Base-by-base conservation (phyloP, 2,113 vertebrate species). In the Xiphophorus maculatus region DNA sequence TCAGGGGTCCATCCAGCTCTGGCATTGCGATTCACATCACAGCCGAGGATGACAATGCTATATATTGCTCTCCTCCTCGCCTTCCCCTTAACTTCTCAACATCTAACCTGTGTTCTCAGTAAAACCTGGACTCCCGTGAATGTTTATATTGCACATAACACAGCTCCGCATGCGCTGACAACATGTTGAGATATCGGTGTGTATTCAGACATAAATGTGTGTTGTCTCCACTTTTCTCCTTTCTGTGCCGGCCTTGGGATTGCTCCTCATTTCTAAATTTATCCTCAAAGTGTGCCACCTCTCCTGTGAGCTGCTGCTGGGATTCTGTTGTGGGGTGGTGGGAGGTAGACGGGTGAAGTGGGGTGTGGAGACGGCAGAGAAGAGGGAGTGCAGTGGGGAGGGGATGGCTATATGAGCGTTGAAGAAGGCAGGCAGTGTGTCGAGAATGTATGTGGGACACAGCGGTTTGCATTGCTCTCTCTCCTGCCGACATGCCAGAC, bases 211-310 rank as follows among this genome's bases (percentile, higher is more conserved):
- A 71, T 74, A 81, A 63, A 33, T 71, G 82, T 82, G 79, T 81
- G 69, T 81, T 87, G 74, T 88, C 79, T 90, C 76, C 44, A 61
- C 76, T 84, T 74, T 72, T 62, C 69, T 86, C 70, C 86, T 76
- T 83, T 81, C 81, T 77, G 82, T 80, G 80, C 78, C 77, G 91
- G 93, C 92, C 93, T 90, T 82, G 88, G 91, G 94, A 95, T 95
- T 93, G 92, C 84, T 94, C 93, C 87, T 95, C 92, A 88, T 93
- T 94, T 94, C 96, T 96, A 92, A 96, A 96, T 95, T 95, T 84
- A 69, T 94, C 94, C 88, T 92, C 91, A 95, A 97, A 97, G 95
- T 95, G 83, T 97, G 96, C 95, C 96, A 96, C 95, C 96, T 96
- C 96, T 98, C 96, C 82, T 95, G 96, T 94, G 95, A 96, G 96